Evolutionary conservation across 2,888 invertebrate species (phyloP).

Genomic region (Heliconius erato): DNA sequence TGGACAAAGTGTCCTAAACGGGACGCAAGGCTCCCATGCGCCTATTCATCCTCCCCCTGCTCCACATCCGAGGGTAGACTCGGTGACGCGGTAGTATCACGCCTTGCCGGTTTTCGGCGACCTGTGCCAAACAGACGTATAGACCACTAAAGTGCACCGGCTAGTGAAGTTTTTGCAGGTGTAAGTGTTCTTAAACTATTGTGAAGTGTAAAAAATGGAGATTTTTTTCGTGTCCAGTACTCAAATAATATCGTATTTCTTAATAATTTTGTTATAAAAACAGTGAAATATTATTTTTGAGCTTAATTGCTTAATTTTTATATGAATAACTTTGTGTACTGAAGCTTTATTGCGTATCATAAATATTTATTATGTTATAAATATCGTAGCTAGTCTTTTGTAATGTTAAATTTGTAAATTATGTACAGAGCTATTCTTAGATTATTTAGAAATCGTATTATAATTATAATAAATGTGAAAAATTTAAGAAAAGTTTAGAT

Average conservation of each 20-base stretch:
- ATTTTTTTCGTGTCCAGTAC: slow-evolving; percentile 37
- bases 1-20: slow-evolving; percentile 66
- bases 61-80: slow-evolving; percentile 77
- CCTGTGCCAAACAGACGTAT: slow-evolving; percentile 85
- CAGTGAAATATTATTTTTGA: slow-evolving; percentile 41
- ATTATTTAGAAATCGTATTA: slow-evolving; percentile 49
- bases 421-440: slow-evolving; percentile 65
- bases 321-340: slow-evolving; percentile 40
- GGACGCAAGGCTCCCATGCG: slow-evolving; percentile 66
- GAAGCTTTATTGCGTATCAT: slow-evolving; percentile 55
- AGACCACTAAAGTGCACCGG: slow-evolving; percentile 71
- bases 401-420: slow-evolving; percentile 60
- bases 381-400: slow-evolving; percentile 77
- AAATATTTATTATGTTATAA: slow-evolving; percentile 63
- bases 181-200: slow-evolving; percentile 76
- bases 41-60: slow-evolving; percentile 76
- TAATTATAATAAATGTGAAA: slow-evolving; percentile 64
- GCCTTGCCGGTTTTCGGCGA: slow-evolving; percentile 84
- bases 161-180: slow-evolving; percentile 55
- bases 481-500: slow-evolving; percentile 59
- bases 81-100: slow-evolving; percentile 84
- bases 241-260: slow-evolving; percentile 38
- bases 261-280: slow-evolving; percentile 41
- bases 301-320: slow-evolving; percentile 51
- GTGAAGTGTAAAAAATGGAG: slow-evolving; percentile 53